Evolutionary conservation across 2,888 invertebrate genomes (phyloP).

Genomic region (Drosophila acutilabella): DNA sequence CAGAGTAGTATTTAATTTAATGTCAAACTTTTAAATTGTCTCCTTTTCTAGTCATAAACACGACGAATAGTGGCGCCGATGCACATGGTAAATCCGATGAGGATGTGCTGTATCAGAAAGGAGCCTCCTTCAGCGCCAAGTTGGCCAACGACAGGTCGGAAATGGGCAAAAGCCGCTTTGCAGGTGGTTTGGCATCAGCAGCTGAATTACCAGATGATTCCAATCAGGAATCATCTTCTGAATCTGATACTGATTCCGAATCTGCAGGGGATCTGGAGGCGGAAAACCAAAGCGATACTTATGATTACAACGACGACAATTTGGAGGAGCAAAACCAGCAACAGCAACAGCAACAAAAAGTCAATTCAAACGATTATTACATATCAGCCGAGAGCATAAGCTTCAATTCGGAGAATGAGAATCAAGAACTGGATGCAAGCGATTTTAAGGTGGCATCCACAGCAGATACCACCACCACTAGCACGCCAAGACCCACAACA

Average conservation of each 20-base stretch:
- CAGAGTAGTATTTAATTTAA: too few species aligned
- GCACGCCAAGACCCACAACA: conserved; percentile 7
- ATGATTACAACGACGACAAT: conserved; percentile 59
- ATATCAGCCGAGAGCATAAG: conserved; percentile 84
- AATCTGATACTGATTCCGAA: conserved; percentile 25
- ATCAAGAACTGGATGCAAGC: conserved; percentile 64
- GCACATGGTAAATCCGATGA: conserved; percentile 87
- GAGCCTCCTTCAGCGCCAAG: conserved; percentile 91
- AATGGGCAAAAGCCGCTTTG: conserved; percentile 38
- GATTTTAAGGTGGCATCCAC: conserved; percentile 68
- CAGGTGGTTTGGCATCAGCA: conserved; percentile 10
- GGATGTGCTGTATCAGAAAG: conserved; percentile 91
- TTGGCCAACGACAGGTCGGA: conserved; percentile 85
- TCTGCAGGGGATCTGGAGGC: conserved; percentile 24
- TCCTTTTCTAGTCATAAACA: conserved; percentile 89
- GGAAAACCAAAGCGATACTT: conserved; percentile 49
- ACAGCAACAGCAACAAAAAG: conserved; percentile 61
- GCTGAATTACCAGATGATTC: conserved; percentile 16
- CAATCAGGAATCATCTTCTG: conserved; percentile 21
- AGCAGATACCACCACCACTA: conserved; percentile 43
- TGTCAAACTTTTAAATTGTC: too few species aligned
- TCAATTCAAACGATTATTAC: conserved; percentile 84
- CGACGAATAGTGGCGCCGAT: conserved; percentile 86
- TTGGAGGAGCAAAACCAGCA: conserved; percentile 35
- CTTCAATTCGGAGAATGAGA: conserved; percentile 74